These are phyloP conservation scores for Antechinus stuartii DNA, from an alignment of 2,113 vertebrate genomes.

Conservation along the genomic window DNA sequence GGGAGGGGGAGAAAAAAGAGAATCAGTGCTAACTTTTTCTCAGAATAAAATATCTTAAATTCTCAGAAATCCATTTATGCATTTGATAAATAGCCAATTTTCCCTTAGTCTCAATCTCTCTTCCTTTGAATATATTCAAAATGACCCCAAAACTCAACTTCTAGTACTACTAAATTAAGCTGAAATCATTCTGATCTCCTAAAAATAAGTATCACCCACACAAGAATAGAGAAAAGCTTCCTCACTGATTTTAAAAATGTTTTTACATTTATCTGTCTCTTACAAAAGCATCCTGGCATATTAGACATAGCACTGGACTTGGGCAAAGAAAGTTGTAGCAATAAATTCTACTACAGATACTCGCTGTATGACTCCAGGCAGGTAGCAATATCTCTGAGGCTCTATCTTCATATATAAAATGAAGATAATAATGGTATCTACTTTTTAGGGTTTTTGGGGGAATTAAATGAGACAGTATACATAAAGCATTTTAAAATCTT, in stretches of 20 bases:
- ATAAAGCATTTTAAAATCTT: background rate
- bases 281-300: background rate
- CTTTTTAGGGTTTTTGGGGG: background rate
- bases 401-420: background rate
- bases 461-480: background rate
- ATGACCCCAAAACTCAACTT: background rate
- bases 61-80: background rate
- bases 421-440: background rate
- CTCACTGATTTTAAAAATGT: background rate
- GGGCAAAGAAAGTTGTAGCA: background rate
- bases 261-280: background rate
- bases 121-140: background rate
- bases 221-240: background rate
- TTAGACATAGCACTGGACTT: background rate
- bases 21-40: background rate
- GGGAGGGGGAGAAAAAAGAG: background rate
- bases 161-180: background rate
- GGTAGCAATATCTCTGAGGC: background rate
- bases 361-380: background rate
- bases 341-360: background rate
- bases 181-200: background rate
- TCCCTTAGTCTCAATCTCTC: background rate
- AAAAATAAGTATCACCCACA: background rate
- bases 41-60: background rate
- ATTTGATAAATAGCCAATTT: background rate